Base-by-base conservation (phyloP, 2,797 vertebrate species). In the Toxotes lorentzi region DNA sequence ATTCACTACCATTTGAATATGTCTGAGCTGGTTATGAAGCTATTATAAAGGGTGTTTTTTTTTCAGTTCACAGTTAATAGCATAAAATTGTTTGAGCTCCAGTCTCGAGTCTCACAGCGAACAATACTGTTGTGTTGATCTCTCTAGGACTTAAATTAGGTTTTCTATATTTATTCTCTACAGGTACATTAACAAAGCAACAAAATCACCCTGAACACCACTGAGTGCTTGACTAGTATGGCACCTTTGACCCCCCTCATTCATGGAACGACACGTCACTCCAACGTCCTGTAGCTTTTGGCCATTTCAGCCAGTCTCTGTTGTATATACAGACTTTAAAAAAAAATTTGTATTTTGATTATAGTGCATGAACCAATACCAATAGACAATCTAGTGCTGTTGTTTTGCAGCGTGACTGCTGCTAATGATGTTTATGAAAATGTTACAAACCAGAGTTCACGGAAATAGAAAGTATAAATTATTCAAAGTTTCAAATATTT, bases 91-190 rank as follows among this genome's bases (percentile, higher is more conserved):
- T 57, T 58, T 61, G 16, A 23, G 45, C 74, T 73, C 48, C 57
- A 38, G 21, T 66, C 56, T 82, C 2, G n/a, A 62, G n/a, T 75
- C 45, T 73, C 38, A 45, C 72, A 43, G 57, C 0, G 5, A 79
- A 83, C 48, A 86, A 62, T 23, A 13, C 61, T 12, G 72, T 77
- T n/a, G 0, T 50, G 56, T 63, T 73, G 61, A 83, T 75, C 71
- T 75, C 68, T 86, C 5, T 1, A 48, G 75, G 68, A 71, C 57
- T 60, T 60, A 61, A 70, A 87, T 73, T 5, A 71, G 51, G 47
- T 48, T 81, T 85, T 77, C 74, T 91, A 23, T 84, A 72, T 83
- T 79, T 83, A 70, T 86, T 81, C 73, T 76, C 62, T 76, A 19
- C 5, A 59, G 65, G 19, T 53, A 66, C 50, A 76, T 62, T 40